phyloP scores from a whole-genome alignment of 1,140 invertebrate species.

The Psix sp. region DNA sequence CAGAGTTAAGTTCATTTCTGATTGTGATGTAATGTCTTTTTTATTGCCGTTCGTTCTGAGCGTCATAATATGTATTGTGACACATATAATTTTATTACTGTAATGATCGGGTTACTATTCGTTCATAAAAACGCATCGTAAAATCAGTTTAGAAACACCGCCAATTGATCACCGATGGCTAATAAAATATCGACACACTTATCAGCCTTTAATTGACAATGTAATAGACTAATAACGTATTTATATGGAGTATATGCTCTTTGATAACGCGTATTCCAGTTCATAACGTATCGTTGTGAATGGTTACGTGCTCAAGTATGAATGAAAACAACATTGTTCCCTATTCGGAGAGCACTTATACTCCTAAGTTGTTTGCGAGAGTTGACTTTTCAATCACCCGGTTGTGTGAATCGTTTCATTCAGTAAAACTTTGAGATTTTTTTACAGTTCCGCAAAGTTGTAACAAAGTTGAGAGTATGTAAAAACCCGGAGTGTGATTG shows the following conservation, averaged over 20 bases:
- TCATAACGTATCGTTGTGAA: not conserved
- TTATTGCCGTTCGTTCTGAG: conserved; percentile 24
- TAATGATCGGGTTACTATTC: conserved; percentile 31
- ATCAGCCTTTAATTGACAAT: conserved; percentile 27
- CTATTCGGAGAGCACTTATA: no score
- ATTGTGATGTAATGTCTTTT: conserved; percentile 19
- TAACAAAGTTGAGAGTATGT: no score
- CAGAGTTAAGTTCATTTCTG: conserved; percentile 4
- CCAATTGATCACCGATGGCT: conserved; percentile 10
- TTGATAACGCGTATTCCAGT: not conserved
- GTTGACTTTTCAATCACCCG: no score
- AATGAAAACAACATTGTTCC: not conserved
- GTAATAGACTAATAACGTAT: conserved; percentile 14
- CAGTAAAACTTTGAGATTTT: no score
- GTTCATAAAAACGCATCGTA: conserved; percentile 27
- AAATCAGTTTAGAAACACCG: conserved; percentile 21
- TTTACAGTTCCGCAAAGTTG: no score
- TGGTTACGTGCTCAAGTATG: not conserved
- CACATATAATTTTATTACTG: conserved; percentile 36
- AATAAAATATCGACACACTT: conserved; percentile 20
- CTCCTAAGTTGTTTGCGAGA: no score
- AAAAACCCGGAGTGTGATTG: not conserved
- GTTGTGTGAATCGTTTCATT: no score
- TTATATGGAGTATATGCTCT: conserved; percentile 1
- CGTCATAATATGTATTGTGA: conserved; percentile 31